Conservation (phyloP, 2,888 invertebrate species). For the Chloroclystis v-ata region DNA sequence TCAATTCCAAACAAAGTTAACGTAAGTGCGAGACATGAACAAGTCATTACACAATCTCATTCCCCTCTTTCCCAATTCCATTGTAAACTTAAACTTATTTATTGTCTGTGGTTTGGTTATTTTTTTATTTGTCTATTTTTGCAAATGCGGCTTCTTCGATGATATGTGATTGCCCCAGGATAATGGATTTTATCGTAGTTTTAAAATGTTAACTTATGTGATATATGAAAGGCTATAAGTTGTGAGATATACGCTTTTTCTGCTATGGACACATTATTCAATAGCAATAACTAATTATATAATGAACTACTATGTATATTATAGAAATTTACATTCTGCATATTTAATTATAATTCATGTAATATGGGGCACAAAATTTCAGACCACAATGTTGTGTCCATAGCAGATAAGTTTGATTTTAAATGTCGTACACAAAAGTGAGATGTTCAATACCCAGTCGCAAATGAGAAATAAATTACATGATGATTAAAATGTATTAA, state of each 20-base stretch:
- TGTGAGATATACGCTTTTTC: slow-evolving; percentile 42
- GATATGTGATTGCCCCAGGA: slow-evolving; percentile 51
- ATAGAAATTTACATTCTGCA: no score
- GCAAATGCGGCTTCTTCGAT: slow-evolving; percentile 41
- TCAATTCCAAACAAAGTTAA: neutral
- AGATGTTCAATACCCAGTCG: slow-evolving; percentile 65
- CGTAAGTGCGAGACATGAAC: slow-evolving; percentile 49
- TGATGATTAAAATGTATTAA: slow-evolving; percentile 40
- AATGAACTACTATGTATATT: no score
- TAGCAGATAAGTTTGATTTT: slow-evolving; percentile 46
- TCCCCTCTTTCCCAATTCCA: slow-evolving; percentile 46
- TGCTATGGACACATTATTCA: slow-evolving; percentile 25
- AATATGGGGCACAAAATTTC: slow-evolving; percentile 9
- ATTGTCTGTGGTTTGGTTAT: slow-evolving; percentile 34
- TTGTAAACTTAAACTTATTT: slow-evolving; percentile 37
- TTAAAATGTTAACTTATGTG: slow-evolving; percentile 62
- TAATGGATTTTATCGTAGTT: slow-evolving; percentile 47
- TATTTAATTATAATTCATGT: neutral
- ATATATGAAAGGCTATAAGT: slow-evolving; percentile 63
- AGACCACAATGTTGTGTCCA: slow-evolving; percentile 29
- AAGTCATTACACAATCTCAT: slow-evolving; percentile 55
- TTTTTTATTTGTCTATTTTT: slow-evolving; percentile 32
- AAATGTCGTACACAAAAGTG: slow-evolving; percentile 51
- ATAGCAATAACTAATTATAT: no score
- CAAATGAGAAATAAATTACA: slow-evolving; percentile 69